Conservation (phyloP, 2,797 vertebrate genomes). For the Sebastes nivosus region DNA sequence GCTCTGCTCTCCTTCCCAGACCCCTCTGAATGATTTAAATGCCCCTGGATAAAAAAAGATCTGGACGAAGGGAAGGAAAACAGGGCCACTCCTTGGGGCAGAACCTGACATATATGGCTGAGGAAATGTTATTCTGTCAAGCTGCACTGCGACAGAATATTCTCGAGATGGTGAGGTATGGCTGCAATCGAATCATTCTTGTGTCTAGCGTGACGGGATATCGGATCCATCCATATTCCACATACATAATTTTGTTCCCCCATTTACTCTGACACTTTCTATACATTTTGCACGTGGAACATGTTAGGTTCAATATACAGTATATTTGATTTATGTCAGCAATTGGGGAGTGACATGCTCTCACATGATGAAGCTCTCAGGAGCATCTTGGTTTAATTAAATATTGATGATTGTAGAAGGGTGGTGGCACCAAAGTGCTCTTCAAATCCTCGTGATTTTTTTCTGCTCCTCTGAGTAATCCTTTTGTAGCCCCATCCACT, state of each 20-base stretch:
- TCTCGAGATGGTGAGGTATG: neutral
- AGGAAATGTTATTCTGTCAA: slow-evolving; percentile 30
- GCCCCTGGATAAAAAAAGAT: slow-evolving; percentile 74
- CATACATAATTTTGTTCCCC: neutral
- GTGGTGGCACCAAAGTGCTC: slow-evolving; percentile 46
- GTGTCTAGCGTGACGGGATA: neutral
- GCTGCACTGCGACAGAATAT: slow-evolving; percentile 15
- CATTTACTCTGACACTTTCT: neutral
- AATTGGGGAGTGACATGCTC: slow-evolving; percentile 9
- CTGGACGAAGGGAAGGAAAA: slow-evolving; percentile 47
- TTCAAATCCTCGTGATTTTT: slow-evolving; percentile 39
- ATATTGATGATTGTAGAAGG: slow-evolving; percentile 59
- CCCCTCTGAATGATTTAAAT: slow-evolving; percentile 77
- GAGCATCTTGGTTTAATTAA: slow-evolving; percentile 58
- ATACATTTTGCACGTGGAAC: neutral
- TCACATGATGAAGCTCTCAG: slow-evolving; percentile 32
- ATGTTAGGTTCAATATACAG: neutral
- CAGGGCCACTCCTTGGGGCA: slow-evolving; percentile 55
- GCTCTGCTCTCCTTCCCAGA: slow-evolving; percentile 52
- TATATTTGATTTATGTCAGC: slow-evolving; percentile 22
- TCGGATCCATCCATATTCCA: neutral
- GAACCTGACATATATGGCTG: slow-evolving; percentile 47
- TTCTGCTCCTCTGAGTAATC: slow-evolving; percentile 9
- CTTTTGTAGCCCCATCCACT: slow-evolving; percentile 15
- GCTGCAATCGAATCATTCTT: neutral